Percentiles rank a stretch among this genome's conserved stretches.
phyloP scores from a whole-genome alignment of 1,140 invertebrate genomes.

The Bombyx mandarina region DNA sequence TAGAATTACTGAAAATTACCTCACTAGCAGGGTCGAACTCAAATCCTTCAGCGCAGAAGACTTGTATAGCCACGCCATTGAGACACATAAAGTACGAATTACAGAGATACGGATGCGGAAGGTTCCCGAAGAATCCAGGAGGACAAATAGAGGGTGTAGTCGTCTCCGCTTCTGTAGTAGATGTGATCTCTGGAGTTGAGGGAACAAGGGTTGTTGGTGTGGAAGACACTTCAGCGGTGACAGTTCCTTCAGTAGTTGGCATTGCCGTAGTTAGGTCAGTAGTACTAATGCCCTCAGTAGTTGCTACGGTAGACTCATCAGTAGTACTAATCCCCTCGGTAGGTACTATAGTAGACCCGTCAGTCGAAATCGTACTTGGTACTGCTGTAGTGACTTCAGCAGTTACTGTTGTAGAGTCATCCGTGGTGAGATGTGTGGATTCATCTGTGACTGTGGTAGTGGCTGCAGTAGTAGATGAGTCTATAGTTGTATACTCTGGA shows the following conservation, averaged over 20 bases:
- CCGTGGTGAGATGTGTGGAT: background rate
- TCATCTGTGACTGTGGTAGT: slow-evolving; percentile 1
- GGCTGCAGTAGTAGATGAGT: background rate
- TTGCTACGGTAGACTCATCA: background rate
- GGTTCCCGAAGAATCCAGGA: slow-evolving; percentile 19
- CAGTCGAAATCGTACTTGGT: background rate
- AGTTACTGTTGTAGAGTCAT: background rate
- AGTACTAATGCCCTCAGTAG: background rate
- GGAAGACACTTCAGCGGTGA: background rate
- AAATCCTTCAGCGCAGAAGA: slow-evolving; percentile 13
- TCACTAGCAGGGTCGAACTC: slow-evolving; percentile 11
- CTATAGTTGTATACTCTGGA: background rate
- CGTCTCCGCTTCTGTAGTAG: slow-evolving; percentile 1
- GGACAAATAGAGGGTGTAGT: slow-evolving; percentile 16
- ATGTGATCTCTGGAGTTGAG: background rate
- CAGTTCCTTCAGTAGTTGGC: background rate
- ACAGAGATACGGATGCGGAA: slow-evolving; percentile 9
- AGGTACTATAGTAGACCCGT: background rate
- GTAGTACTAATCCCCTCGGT: background rate
- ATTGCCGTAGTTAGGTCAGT: background rate
- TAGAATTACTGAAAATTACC: slow-evolving; percentile 2
- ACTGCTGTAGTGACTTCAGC: background rate
- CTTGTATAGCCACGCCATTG: slow-evolving; percentile 9
- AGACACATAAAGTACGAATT: slow-evolving; percentile 10
- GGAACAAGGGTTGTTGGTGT: background rate